Base-by-base conservation (phyloP, 2,888 invertebrate genomes). In the Cerastis leucographa region DNA sequence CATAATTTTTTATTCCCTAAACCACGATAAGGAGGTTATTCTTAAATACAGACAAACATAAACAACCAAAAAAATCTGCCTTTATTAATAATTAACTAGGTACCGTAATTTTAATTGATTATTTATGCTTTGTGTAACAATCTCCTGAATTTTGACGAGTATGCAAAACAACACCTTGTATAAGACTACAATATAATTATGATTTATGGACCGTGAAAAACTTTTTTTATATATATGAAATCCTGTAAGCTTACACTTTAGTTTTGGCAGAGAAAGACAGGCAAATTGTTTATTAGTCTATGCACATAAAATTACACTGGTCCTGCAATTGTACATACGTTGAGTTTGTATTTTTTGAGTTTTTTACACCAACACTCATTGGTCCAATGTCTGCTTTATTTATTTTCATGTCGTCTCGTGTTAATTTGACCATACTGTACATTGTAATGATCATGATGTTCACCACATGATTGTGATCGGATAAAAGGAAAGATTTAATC, bases 291-390 rank as follows among this genome's bases (percentile, higher is more conserved):
- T 9, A n/a, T 35, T 66, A 65, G 40, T 56, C 8, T 25, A 35
- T 69, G 29, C 61, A 80, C 61, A 72, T 66, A 59, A 25, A 74
- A 74, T 74, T 46, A 61, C 59, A 76, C 61, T 75, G 59, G 66
- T 65, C 49, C n/a, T 71, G 64, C 29, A 71, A 78, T 69, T 94
- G 94, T 94, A 93, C 78, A 94, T 93, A 94, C 88, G 92, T 94
- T 94, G 91, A 88, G 92, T 89, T 91, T 94, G 91, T 76, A 77
- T 83, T 84, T 73, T 82, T 80, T 74, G 74, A 80, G 71, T 80
- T 74, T 69, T 75, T 71, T 80, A 74, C 80, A 83, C 70, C 84
- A 82, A 84, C 83, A 78, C 80, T 88, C 85, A 88, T 89, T 76
- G 81, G 82, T 83, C 83, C 86, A 85, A 81, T 88, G 90, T 91